Percentiles rank a stretch among this genome's conserved stretches.
Evolutionary conservation across 2,888 invertebrate species (phyloP).

Genomic region (Synergus itoensis): DNA sequence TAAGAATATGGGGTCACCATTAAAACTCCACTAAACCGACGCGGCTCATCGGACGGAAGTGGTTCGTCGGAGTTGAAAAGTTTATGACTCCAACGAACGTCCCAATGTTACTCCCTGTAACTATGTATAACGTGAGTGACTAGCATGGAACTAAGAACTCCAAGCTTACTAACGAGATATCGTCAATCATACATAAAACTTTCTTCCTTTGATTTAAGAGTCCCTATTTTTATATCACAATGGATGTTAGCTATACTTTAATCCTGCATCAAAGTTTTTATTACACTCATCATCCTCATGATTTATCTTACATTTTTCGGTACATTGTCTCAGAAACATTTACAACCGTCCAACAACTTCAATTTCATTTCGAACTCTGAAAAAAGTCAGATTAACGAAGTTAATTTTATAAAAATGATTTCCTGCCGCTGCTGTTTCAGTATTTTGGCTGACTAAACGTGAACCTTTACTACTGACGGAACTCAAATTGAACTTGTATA

Average conservation of each 20-base stretch:
- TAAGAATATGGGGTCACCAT: slow-evolving; percentile 35
- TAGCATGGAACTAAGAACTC: neutral
- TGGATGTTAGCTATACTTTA: neutral
- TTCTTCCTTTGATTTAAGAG: neutral
- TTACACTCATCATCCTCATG: too few species aligned
- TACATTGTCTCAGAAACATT: too few species aligned
- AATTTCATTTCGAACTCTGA: too few species aligned
- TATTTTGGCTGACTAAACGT: too few species aligned
- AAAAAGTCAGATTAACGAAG: too few species aligned
- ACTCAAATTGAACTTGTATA: too few species aligned
- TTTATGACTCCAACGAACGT: slow-evolving; percentile 30
- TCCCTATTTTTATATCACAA: neutral
- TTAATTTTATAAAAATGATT: too few species aligned
- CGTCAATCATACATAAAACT: slow-evolving; percentile 27
- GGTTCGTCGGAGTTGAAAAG: slow-evolving; percentile 40
- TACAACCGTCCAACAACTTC: too few species aligned
- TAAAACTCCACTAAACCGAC: slow-evolving; percentile 36
- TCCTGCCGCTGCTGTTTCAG: too few species aligned
- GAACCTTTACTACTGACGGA: too few species aligned
- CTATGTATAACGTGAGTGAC: neutral
- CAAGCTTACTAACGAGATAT: slow-evolving; percentile 16
- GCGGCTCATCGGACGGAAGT: slow-evolving; percentile 34
- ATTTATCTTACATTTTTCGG: too few species aligned
- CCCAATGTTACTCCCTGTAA: slow-evolving; percentile 10
- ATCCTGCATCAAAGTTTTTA: neutral